phyloP scores from a whole-genome alignment of 2,113 vertebrate species.

The Loxodonta africana region DNA sequence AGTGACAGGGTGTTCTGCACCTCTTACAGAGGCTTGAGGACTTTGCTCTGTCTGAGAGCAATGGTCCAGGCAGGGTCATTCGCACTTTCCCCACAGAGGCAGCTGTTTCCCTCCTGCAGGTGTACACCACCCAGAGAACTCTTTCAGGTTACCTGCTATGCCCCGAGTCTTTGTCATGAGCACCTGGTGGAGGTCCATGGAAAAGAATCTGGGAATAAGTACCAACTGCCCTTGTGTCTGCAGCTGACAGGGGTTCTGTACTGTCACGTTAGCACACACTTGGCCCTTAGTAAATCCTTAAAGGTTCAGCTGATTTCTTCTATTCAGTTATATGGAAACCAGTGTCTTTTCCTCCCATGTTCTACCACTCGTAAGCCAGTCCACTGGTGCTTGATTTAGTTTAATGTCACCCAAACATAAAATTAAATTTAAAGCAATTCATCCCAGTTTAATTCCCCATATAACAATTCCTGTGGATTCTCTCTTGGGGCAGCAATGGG shows the following conservation, averaged over 20 bases:
- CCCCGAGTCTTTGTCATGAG: neutral
- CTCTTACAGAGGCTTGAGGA: neutral
- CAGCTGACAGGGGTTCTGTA: neutral
- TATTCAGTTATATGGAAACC: neutral
- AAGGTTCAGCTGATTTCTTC: neutral
- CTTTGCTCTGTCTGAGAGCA: neutral
- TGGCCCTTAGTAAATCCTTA: neutral
- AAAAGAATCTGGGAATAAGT: neutral
- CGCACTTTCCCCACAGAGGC: neutral
- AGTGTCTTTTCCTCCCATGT: neutral
- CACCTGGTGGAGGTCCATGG: neutral
- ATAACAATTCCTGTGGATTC: neutral
- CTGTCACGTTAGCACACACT: neutral
- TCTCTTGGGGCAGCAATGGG: neutral
- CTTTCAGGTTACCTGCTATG: neutral
- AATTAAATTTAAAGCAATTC: constrained; percentile 23
- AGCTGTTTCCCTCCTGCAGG: neutral
- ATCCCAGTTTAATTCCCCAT: neutral
- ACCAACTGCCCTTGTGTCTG: neutral
- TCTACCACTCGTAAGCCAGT: neutral
- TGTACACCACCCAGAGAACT: too few species aligned
- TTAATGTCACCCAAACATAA: constrained; percentile 56
- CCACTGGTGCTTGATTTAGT: constrained; percentile 32
- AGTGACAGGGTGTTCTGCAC: neutral
- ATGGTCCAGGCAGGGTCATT: neutral